A percentile compares a stretch with the other conserved stretches of the same genome.
Evolutionary conservation across 2,113 vertebrate species (phyloP).

Genomic region (Okapia johnstoni): DNA sequence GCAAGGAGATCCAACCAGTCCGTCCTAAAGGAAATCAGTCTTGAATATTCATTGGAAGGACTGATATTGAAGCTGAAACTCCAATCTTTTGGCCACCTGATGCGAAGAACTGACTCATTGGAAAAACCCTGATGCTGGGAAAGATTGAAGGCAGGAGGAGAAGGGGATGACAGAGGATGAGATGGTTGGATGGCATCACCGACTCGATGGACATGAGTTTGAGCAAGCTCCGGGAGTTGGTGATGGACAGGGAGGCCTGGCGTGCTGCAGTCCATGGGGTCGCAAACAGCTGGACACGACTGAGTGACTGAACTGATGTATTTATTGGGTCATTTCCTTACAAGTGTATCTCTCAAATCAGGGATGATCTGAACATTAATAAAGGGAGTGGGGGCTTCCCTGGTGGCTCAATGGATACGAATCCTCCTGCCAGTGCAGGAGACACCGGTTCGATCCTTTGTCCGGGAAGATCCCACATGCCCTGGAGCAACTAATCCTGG

Average conservation of each 20-base stretch:
- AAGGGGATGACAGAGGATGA: background rate
- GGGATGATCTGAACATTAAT: too few relatives aligned
- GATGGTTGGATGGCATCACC: background rate
- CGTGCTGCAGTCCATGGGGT: rapidly evolving
- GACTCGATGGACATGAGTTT: background rate
- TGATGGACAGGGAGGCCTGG: background rate
- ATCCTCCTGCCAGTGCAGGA: background rate
- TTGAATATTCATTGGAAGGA: background rate
- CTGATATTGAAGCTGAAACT: background rate
- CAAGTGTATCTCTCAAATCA: background rate
- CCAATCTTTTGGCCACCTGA: rapidly evolving
- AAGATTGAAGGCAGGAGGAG: background rate
- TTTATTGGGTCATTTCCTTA: background rate
- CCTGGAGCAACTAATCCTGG: background rate
- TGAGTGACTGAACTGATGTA: background rate
- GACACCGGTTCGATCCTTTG: background rate
- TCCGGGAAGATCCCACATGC: background rate
- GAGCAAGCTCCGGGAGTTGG: background rate
- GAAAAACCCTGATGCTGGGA: background rate
- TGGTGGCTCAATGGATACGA: background rate
- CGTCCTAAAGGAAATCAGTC: background rate
- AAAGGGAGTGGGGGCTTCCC: background rate
- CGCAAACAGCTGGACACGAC: rapidly evolving
- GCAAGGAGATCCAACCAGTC: background rate
- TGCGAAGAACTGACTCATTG: rapidly evolving